Evolutionary conservation across 1,140 invertebrate species (phyloP), one percentile per base, ranked within the genome.

Genomic region (Acromyrmex charruanus): DNA sequence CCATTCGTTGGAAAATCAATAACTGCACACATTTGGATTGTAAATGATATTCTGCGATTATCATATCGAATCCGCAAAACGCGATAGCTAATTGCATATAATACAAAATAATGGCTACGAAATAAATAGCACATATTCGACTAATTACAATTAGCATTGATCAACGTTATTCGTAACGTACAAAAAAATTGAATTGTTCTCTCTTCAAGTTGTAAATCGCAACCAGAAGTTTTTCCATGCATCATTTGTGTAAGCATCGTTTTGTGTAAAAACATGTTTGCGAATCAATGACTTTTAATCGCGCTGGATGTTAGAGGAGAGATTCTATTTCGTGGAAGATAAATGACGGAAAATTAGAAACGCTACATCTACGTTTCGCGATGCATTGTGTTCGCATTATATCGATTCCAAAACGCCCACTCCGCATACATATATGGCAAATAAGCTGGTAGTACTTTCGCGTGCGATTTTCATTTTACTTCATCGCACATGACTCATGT

Each of bases 361-460:
- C 10, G 25, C 49, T 10, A 16, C 18, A 55, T 3, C 16, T 2
- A 16, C 14, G 28, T 75, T 61, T 25, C 16, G n/a, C 4, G 44
- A 39, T 82, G 84, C 72, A 87, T 2, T 44, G 68, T 39, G 72
- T 87, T 77, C 4, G 51, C 16, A 51, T 16, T 28, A 77, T 63
- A 81, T 89, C 55, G 88, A 89, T 87, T 87, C 35, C 2, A 77
- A 77, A 16, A 77, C 71, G 31, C 31, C 55, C 10, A 66, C 51
- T 21, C 25, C 5, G 49, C 16, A 63, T 28, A 28, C 28, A 5
- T 39, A 49, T 39, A 25, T 5, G n/a, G 2, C 18, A 69, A 69
- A 80, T 35, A 53, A 66, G 18, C 28, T 25, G 16, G 35, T 10
- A 77, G n/a, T 35, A 68, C n/a, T 35, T 35, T 69, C 7, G 44